Evolutionary conservation across 2,113 vertebrate species (phyloP).

Genomic region (Gymnorhina tibicen): DNA sequence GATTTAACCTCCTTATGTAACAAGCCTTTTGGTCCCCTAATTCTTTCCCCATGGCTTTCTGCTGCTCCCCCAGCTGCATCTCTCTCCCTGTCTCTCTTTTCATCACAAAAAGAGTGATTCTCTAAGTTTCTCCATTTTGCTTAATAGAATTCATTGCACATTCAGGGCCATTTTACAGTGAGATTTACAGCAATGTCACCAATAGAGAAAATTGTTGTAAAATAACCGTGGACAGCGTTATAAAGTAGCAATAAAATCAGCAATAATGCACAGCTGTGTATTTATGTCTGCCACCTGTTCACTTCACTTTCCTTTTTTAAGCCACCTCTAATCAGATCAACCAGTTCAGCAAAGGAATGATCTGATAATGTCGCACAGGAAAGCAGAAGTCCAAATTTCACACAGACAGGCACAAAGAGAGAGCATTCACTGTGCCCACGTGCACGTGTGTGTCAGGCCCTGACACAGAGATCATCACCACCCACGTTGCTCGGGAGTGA

Average conservation of each 20-base stretch:
- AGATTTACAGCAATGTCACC: slow-evolving; percentile 62
- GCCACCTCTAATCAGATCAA: slow-evolving; percentile 28
- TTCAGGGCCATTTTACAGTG: slow-evolving; percentile 54
- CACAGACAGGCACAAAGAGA: not conserved
- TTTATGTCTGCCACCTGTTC: slow-evolving; percentile 66
- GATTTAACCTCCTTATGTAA: not conserved
- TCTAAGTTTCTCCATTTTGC: not conserved
- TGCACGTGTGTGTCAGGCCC: not conserved
- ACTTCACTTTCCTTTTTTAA: slow-evolving; percentile 23
- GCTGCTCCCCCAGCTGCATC: not conserved
- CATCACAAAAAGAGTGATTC: not conserved
- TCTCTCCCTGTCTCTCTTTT: not conserved
- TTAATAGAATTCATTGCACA: slow-evolving; percentile 35
- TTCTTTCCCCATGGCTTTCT: not conserved
- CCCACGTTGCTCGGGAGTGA: accelerated
- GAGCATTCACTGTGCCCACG: not conserved
- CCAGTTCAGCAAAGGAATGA: slow-evolving; percentile 26
- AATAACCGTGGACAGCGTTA: slow-evolving; percentile 50
- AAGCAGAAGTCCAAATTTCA: not conserved
- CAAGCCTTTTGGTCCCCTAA: not conserved
- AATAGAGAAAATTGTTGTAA: slow-evolving; percentile 55
- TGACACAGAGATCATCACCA: not conserved
- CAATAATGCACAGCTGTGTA: slow-evolving; percentile 50
- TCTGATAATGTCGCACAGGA: not conserved
- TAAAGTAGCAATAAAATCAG: slow-evolving; percentile 59